These are phyloP conservation scores for Brachyopa scutellaris DNA, from an alignment of 2,888 invertebrate species.

Conservation along the genomic window DNA sequence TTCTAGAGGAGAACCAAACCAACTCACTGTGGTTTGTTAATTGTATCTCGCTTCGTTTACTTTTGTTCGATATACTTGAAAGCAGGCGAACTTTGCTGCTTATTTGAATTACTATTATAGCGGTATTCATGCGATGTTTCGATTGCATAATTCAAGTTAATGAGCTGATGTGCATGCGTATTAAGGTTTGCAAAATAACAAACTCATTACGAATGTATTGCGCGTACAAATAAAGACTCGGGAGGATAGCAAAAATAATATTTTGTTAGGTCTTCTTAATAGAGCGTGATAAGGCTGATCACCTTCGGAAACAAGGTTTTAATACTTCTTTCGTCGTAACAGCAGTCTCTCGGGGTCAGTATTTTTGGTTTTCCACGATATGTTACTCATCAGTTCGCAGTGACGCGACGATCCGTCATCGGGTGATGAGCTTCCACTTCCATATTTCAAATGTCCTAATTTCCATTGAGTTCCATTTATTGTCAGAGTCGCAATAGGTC, in stretches of 20 bases:
- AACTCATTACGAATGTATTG: neutral
- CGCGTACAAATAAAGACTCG: neutral
- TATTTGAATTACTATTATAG: slow-evolving; percentile 5
- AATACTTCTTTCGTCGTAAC: neutral
- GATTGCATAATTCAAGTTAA: slow-evolving; percentile 15
- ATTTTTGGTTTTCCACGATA: no score
- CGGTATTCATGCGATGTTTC: slow-evolving; percentile 20
- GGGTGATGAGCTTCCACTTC: no score
- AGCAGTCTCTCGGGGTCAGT: no score
- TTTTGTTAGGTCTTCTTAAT: neutral
- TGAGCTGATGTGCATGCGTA: neutral
- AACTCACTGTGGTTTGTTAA: no score
- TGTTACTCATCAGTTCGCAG: no score
- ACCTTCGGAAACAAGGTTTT: neutral
- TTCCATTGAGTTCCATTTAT: no score
- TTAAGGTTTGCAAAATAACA: neutral
- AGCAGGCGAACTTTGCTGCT: slow-evolving; percentile 12
- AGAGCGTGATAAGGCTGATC: slow-evolving; percentile 2
- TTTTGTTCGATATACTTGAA: slow-evolving; percentile 3
- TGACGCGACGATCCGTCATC: no score
- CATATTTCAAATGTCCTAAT: no score
- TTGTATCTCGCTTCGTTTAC: neutral
- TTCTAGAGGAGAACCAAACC: neutral
- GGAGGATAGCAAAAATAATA: neutral
- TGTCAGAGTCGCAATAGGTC: no score